Evolutionary conservation across 35 echinoderm and acorn worm genomes (phyloP).

Genomic region (Lytechinus variegatus): DNA sequence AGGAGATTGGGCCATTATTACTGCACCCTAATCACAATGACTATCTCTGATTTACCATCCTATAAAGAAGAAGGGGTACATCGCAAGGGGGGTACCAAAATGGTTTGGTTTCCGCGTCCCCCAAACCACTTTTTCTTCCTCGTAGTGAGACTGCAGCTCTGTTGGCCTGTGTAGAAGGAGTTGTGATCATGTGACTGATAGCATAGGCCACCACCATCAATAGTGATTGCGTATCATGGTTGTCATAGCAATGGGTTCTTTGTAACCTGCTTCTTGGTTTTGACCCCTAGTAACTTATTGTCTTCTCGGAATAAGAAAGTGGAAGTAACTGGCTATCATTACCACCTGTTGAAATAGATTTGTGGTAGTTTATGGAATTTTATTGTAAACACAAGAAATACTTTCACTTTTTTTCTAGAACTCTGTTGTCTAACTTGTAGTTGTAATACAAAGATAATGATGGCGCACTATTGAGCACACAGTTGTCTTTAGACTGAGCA

Average conservation of each 20-base stretch:
- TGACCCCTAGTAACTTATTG: background rate
- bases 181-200: background rate
- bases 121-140: background rate
- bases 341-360: background rate
- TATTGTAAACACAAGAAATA: background rate
- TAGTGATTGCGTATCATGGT: background rate
- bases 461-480: too few species aligned
- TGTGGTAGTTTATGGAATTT: background rate
- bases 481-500: too few species aligned
- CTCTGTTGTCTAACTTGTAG: background rate
- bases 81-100: background rate
- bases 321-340: background rate
- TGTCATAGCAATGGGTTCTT: background rate
- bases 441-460: too few species aligned
- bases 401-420: background rate
- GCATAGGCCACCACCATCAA: background rate
- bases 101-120: background rate
- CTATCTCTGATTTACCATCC: constrained; percentile 2
- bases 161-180: background rate
- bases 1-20: constrained; percentile 1
- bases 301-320: background rate
- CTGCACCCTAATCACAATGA: constrained; percentile 4
- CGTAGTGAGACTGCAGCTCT: background rate
- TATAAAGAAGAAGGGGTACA: background rate
- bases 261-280: background rate